phyloP scores from a whole-genome alignment of 2,113 vertebrate genomes.

The Paramisgurnus dabryanus region DNA sequence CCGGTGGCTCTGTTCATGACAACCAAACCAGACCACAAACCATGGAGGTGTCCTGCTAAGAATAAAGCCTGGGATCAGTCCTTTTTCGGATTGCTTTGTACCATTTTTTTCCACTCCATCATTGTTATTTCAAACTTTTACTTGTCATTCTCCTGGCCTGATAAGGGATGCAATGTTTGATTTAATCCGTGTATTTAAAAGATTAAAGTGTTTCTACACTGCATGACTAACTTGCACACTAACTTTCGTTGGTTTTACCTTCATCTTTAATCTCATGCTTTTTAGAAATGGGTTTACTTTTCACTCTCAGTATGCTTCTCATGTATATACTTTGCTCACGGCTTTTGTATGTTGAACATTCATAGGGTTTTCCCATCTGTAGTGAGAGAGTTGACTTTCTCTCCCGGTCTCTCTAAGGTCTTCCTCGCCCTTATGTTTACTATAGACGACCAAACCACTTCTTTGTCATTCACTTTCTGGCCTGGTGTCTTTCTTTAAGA shows the following conservation, averaged over 20 bases:
- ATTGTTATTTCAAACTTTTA: neutral
- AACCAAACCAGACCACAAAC: constrained; percentile 78
- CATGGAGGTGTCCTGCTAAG: constrained; percentile 87
- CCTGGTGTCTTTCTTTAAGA: neutral
- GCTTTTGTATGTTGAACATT: constrained; percentile 5
- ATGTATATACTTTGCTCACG: constrained; percentile 22
- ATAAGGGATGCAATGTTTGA: constrained; percentile 40
- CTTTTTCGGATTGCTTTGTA: neutral
- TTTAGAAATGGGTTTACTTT: neutral
- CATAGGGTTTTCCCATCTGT: constrained; percentile 26
- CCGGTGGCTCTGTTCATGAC: constrained; percentile 68
- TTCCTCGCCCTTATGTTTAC: constrained; percentile 35
- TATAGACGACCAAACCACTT: constrained; percentile 26
- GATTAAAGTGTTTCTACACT: constrained; percentile 20
- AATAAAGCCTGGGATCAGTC: neutral
- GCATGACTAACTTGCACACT: neutral
- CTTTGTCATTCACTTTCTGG: neutral
- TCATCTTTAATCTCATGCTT: constrained; percentile 1
- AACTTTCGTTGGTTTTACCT: neutral
- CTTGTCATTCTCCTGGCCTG: constrained; percentile 21
- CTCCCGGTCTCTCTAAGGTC: constrained; percentile 40
- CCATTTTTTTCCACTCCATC: neutral
- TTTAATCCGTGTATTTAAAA: constrained; percentile 26
- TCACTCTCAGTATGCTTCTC: constrained; percentile 10
- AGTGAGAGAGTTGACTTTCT: neutral